Evolutionary conservation across 2,113 vertebrate genomes (phyloP), one percentile per base, ranked within the genome.

Genomic region (Lepidothrix coronata): DNA sequence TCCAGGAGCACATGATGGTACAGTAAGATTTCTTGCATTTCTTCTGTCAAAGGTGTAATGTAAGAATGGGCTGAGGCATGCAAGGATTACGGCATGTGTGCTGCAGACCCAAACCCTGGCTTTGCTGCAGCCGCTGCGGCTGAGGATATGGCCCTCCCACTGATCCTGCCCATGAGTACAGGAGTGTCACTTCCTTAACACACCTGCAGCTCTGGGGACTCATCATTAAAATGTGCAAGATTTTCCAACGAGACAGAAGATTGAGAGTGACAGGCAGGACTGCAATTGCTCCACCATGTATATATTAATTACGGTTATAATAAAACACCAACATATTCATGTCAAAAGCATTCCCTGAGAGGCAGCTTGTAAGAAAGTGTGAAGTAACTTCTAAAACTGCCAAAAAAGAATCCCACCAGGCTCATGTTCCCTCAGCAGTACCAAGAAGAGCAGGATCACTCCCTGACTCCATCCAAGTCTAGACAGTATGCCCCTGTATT

Each of bases 351-450:
- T 25, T 84, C 80, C 57, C 63, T 28, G 27, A 84, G 33, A 84
- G 51, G 21, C 67, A 74, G 48, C 39, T 65, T 1, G 1, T 31
- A 89, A 92, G 65, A 62, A 94, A 74, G 35, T 0, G 1, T 35
- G 59, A 95, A 76, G 31, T 49, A 88, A 83, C 59, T 80, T 88
- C 91, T 92, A 43, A 88, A 92, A 86, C 33, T 63, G 75, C 37
- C 72, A 74, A 66, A 86, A 82, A 66, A 74, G 41, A 91, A 82
- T 65, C 59, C 39, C 67, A 92, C 58, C 12, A 88, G 87, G 35
- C 65, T 71, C n/a, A 21, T 19, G 55, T 75, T 95, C 61, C 51
- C 30, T 59, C 37, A 66, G 51, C 74, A 78, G 44, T 28, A 67
- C 25, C 3, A 30, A 74, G 70, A 91, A 46, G 62, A 75, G n/a